A percentile compares a stretch with the other conserved stretches of the same genome.
These are phyloP conservation scores for Drosophila nr. perissopoda DNA, from an alignment of 2,888 invertebrate species.

Conservation along the genomic window DNA sequence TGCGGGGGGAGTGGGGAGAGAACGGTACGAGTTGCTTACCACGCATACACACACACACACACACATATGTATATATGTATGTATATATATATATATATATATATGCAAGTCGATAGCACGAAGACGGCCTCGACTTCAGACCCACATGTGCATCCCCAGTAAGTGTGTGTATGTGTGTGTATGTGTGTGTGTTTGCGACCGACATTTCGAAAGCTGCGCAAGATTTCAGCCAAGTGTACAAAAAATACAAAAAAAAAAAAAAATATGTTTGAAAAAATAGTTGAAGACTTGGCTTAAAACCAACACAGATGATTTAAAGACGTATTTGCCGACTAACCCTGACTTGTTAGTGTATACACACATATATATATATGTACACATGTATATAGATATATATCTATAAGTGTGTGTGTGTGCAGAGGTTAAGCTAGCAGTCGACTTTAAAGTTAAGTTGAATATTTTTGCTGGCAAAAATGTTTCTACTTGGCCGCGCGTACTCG, in stretches of 20 bases:
- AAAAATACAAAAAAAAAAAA: neutral
- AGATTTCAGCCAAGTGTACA: constrained; percentile 32
- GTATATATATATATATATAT: neutral
- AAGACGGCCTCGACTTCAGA: constrained; percentile 58
- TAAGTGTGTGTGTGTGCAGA: constrained; percentile 26
- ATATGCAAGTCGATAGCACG: constrained; percentile 30
- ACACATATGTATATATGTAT: neutral
- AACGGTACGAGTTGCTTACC: constrained; percentile 33
- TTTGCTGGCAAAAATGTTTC: constrained; percentile 56
- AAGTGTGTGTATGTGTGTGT: neutral
- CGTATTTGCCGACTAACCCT: constrained; percentile 36
- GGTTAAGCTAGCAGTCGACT: constrained; percentile 59
- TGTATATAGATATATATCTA: neutral
- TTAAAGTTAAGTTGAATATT: constrained; percentile 22
- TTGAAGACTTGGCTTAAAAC: constrained; percentile 30
- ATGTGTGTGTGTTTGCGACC: constrained; percentile 28
- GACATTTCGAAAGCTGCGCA: constrained; percentile 59
- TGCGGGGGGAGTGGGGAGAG: constrained; percentile 25
- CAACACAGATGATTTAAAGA: constrained; percentile 30
- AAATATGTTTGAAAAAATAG: constrained; percentile 12
- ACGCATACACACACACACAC: neutral
- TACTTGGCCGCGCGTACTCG: constrained; percentile 57
- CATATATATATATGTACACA: neutral
- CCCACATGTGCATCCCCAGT: constrained; percentile 25
- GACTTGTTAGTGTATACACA: constrained; percentile 16